Evolutionary conservation across 2,113 vertebrate genomes (phyloP).

Genomic region (Eira barbara): DNA sequence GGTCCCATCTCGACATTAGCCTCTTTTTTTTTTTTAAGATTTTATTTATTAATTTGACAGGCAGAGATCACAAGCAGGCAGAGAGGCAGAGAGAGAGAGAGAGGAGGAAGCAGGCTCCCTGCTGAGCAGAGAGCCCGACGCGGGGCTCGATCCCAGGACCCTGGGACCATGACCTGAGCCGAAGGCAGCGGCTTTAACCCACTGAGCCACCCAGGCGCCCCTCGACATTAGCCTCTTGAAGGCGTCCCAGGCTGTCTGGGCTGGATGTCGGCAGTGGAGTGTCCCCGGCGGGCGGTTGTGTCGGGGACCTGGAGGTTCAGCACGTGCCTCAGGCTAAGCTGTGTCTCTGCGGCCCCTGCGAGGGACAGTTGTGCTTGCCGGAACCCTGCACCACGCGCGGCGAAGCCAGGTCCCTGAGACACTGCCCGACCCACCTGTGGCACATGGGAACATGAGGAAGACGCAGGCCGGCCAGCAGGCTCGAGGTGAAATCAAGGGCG

Average conservation of each 20-base stretch:
- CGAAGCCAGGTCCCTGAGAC: not conserved
- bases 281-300: rapidly evolving
- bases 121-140: too few species aligned
- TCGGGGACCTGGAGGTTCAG: rapidly evolving
- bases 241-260: not conserved
- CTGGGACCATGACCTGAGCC: too few species aligned
- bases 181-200: too few species aligned
- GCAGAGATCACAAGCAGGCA: too few species aligned
- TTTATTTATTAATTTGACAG: too few species aligned
- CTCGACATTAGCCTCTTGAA: too few species aligned
- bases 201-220: too few species aligned
- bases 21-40: too few species aligned
- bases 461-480: rapidly evolving
- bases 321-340: too few species aligned
- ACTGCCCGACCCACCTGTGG: rapidly evolving
- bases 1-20: not conserved
- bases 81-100: too few species aligned
- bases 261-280: rapidly evolving
- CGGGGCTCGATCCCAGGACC: too few species aligned
- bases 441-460: rapidly evolving
- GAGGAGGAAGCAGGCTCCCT: too few species aligned
- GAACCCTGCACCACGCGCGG: rapidly evolving
- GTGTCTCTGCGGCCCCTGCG: not conserved
- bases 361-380: rapidly evolving
- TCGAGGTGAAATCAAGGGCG: rapidly evolving